These are phyloP conservation scores for Scolopax bukidnonensis DNA, from an alignment of 2,797 vertebrate species.

Conservation along the genomic window DNA sequence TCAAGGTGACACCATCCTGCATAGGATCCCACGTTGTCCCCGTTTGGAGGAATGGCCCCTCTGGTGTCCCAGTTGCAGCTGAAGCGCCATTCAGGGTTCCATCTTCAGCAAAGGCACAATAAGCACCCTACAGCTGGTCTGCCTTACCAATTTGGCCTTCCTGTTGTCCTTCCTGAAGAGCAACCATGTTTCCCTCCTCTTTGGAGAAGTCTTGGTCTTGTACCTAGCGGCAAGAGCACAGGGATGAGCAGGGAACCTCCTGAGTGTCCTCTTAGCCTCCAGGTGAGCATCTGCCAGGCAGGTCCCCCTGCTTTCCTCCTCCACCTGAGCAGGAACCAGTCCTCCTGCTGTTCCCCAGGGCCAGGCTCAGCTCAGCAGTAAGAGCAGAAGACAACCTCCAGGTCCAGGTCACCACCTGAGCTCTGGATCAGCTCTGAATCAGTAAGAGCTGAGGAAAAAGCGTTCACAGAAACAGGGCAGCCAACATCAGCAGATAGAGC, in stretches of 20 bases:
- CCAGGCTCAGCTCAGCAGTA: neutral
- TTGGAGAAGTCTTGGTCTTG: neutral
- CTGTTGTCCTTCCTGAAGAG: neutral
- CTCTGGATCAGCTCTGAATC: neutral
- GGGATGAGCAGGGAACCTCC: neutral
- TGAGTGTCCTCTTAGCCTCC: neutral
- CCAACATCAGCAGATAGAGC: rapidly evolving
- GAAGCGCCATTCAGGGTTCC: rapidly evolving
- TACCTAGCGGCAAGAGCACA: neutral
- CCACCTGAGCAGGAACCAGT: neutral
- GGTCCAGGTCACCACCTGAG: neutral
- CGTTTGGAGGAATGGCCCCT: neutral
- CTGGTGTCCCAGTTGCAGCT: neutral
- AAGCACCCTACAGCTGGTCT: neutral
- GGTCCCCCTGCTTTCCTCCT: no score
- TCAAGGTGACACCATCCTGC: rapidly evolving
- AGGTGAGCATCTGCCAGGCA: neutral
- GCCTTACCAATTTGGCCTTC: neutral
- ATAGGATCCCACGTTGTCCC: rapidly evolving
- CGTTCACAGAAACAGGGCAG: neutral
- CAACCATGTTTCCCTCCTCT: neutral
- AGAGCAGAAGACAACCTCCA: neutral
- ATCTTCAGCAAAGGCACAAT: neutral
- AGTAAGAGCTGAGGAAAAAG: neutral
- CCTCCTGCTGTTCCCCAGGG: neutral